Conservation (phyloP, 2,113 vertebrate genomes). For the Grammomys dolichurus region DNA sequence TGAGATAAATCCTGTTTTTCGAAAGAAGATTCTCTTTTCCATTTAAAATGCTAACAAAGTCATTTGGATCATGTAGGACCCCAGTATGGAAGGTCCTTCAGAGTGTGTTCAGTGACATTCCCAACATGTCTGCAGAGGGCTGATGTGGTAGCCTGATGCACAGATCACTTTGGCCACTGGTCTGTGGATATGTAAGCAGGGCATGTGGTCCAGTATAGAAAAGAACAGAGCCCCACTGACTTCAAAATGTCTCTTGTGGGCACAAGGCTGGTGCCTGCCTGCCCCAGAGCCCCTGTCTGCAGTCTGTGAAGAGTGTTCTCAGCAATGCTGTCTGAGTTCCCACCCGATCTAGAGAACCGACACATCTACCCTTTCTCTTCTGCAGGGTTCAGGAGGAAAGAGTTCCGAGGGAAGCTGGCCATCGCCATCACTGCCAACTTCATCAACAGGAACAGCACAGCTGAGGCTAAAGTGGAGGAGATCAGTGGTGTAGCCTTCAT, state of each 20-base stretch:
- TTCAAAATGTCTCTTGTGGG: background rate
- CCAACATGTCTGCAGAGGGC: background rate
- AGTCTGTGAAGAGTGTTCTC: conserved; percentile 9
- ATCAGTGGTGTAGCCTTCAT: conserved; percentile 99
- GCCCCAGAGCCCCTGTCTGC: background rate
- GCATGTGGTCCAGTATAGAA: background rate
- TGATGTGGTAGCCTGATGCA: background rate
- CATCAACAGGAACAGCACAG: conserved; percentile 97
- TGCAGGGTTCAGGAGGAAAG: conserved; percentile 96
- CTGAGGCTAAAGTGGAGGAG: conserved; percentile 98
- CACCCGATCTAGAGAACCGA: conserved; percentile 12
- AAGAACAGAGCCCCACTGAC: background rate
- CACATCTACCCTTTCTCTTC: background rate
- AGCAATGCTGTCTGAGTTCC: background rate
- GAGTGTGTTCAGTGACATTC: background rate
- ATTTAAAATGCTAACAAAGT: conserved; percentile 1
- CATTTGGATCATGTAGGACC: background rate
- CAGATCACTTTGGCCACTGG: background rate
- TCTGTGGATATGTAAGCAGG: background rate
- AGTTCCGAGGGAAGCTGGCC: conserved; percentile 97
- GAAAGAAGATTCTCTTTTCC: background rate
- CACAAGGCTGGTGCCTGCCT: background rate
- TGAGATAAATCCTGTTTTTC: background rate
- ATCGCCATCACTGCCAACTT: conserved; percentile 99
- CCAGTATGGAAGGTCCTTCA: background rate